These are phyloP conservation scores for Sebastes trivittatus DNA, from an alignment of 2,797 vertebrate species.

Conservation along the genomic window DNA sequence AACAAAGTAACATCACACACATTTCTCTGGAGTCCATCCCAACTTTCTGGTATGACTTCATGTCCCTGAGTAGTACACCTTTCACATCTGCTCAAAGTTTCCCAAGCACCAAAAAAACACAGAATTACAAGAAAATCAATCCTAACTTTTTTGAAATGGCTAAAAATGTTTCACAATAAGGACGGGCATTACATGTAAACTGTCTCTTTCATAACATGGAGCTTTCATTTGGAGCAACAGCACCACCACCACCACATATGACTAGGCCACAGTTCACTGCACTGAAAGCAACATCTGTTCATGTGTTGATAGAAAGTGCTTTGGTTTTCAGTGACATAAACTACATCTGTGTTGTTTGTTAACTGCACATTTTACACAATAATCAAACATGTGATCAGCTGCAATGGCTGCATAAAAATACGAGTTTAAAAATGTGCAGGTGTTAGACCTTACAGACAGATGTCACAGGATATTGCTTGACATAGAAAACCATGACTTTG, in stretches of 20 bases:
- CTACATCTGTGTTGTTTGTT: constrained; percentile 36
- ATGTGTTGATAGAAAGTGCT: constrained; percentile 48
- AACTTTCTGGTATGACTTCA: constrained; percentile 3
- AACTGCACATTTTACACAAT: constrained; percentile 19
- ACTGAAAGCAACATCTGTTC: constrained; percentile 41
- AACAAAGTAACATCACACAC: constrained; percentile 11
- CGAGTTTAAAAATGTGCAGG: constrained; percentile 4
- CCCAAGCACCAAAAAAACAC: not conserved
- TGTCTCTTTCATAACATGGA: constrained; percentile 22
- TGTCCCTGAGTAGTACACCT: constrained; percentile 54
- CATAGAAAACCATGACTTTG: constrained; percentile 2
- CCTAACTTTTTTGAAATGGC: constrained; percentile 2
- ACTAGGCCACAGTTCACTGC: constrained; percentile 43
- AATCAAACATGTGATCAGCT: constrained; percentile 10
- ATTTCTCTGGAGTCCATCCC: not conserved
- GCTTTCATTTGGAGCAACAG: not conserved
- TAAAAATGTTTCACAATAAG: constrained; percentile 23
- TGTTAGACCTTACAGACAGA: constrained; percentile 7
- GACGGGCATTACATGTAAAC: constrained; percentile 31
- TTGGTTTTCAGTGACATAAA: constrained; percentile 54
- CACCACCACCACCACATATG: constrained; percentile 19
- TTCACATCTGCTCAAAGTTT: constrained; percentile 24
- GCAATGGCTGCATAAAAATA: constrained; percentile 1
- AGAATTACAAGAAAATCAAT: not conserved
- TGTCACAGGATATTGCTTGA: not conserved